Conservation (phyloP, 2,797 vertebrate species). For the Mionectes olivaceus region DNA sequence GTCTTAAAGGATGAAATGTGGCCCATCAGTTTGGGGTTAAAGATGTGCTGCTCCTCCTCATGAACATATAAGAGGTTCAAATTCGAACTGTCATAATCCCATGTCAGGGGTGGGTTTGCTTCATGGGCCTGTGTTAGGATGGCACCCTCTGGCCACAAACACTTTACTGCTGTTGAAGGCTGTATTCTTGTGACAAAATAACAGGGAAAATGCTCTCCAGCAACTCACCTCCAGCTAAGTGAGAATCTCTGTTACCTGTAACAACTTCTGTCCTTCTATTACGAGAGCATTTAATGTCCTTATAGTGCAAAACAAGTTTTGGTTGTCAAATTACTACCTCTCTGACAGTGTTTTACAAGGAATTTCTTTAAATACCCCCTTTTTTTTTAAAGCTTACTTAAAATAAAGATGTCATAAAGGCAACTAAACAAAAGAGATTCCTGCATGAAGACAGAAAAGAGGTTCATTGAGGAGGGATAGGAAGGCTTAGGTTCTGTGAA, state of each 20-base stretch:
- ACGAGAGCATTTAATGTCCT: neutral
- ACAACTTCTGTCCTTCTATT: neutral
- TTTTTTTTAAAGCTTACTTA: neutral
- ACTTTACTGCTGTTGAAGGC: neutral
- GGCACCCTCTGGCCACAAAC: neutral
- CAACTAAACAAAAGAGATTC: neutral
- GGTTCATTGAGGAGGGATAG: neutral
- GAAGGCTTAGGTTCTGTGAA: neutral
- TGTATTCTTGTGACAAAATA: neutral
- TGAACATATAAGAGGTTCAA: neutral
- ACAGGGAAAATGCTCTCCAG: rapidly evolving
- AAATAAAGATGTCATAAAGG: neutral
- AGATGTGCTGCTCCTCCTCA: neutral
- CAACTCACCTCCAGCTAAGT: neutral
- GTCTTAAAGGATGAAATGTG: rapidly evolving
- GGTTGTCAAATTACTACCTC: neutral
- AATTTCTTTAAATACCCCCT: neutral
- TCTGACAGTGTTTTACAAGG: neutral
- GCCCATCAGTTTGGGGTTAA: neutral
- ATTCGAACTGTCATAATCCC: neutral
- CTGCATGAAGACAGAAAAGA: neutral
- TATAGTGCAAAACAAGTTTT: neutral
- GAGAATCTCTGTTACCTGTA: neutral
- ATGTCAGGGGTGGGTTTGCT: neutral
- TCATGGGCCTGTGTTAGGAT: rapidly evolving